Evolutionary conservation across 2,113 vertebrate genomes (phyloP), one percentile per base, ranked within the genome.

Genomic region (Hippolais icterina): DNA sequence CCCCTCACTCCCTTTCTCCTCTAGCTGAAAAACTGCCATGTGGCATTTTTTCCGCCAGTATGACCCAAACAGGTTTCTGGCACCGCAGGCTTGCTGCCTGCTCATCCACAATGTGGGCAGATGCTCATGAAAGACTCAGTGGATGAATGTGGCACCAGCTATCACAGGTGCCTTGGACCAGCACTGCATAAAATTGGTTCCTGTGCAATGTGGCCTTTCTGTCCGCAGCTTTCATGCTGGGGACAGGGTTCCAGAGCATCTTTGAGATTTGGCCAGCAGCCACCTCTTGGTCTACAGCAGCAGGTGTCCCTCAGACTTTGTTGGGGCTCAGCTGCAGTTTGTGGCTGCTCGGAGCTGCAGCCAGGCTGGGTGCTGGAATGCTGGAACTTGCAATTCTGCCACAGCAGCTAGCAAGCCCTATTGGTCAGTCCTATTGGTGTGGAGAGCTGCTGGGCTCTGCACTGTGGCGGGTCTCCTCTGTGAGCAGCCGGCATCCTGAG

Each of bases 391-490:
- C 60, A 31, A 17, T 39, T 20, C 19, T 23, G 39, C 35, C n/a
- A 29, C 0, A 0, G 39, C 29, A 27, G 37, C 27, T 12, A 15
- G 19, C 15, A 8, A 53, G 23, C 44, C 49, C 53, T n/a, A n/a
- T n/a, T 64, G 47, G 13, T 29, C 2, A 1, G 1, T 52, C 5
- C 2, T 10, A 33, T 13, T 46, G 16, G 20, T 23, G 28, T 24
- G 65, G 37, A 54, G 22, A 83, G 33, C 59, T 46, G 47, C 61
- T 59, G 61, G 70, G 16, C 28, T 61, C 56, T 24, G 22, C 12
- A 59, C 15, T 22, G 21, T 11, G 47, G 24, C 0, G 0, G 9
- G 16, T 24, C 24, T 56, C 23, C 12, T 47, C 33, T 1, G 3
- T 4, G 0, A 2, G 35, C 37, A 41, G 28, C 70, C 46, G 35